These are phyloP conservation scores for Kryphioiulus occultus DNA, from an alignment of 2,888 invertebrate genomes.

Conservation along the genomic window DNA sequence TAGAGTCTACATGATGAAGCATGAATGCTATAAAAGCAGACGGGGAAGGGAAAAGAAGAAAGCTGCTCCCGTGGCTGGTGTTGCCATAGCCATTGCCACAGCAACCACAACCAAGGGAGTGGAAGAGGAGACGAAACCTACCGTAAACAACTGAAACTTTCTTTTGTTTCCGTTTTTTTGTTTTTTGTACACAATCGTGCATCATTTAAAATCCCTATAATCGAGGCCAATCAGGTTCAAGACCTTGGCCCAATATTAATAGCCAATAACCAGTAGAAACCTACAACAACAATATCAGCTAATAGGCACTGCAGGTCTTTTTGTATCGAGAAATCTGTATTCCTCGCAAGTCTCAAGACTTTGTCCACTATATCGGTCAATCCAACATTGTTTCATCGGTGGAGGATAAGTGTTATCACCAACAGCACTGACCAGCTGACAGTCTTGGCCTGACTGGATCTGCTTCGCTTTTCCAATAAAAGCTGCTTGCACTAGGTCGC, in stretches of 20 bases:
- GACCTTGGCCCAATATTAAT: not conserved
- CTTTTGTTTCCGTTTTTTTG: too few relatives aligned
- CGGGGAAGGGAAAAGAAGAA: conserved; percentile 31
- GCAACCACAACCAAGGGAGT: not conserved
- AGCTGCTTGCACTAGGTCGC: not conserved
- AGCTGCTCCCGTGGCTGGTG: not conserved
- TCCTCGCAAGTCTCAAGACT: not conserved
- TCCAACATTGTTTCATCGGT: not conserved
- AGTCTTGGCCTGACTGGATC: not conserved
- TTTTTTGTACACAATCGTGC: not conserved
- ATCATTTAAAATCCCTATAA: not conserved
- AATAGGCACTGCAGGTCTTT: not conserved
- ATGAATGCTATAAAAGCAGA: conserved; percentile 47
- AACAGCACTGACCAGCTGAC: too few relatives aligned
- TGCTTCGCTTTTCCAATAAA: not conserved
- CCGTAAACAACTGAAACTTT: not conserved
- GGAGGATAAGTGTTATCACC: too few relatives aligned
- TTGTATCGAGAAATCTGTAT: not conserved
- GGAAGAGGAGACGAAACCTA: not conserved
- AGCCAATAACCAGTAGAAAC: not conserved
- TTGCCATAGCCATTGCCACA: not conserved
- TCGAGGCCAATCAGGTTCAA: not conserved
- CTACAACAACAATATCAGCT: not conserved
- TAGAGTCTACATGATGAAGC: conserved; percentile 54
- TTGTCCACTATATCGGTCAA: not conserved